These are phyloP conservation scores for Tetrax tetrax DNA, from an alignment of 2,113 vertebrate species.

Conservation along the genomic window DNA sequence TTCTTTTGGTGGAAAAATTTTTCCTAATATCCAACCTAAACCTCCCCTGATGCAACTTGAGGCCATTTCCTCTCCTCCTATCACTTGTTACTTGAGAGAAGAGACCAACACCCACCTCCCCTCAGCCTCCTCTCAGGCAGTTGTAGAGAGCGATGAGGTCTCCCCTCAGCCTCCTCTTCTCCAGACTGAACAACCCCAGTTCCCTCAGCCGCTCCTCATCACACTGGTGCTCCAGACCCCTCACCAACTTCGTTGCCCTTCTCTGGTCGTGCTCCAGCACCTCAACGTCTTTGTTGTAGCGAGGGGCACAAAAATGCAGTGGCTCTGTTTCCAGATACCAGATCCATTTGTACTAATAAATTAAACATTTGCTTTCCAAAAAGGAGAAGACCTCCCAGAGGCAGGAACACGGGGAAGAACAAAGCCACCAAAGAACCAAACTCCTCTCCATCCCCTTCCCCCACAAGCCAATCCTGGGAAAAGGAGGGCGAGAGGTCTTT, in stretches of 20 bases:
- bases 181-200: background rate
- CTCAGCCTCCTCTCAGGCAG: background rate
- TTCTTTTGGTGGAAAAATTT: background rate
- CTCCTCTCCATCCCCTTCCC: accelerated
- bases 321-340: background rate
- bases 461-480: background rate
- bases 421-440: constrained; percentile 21
- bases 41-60: background rate
- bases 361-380: constrained; percentile 24
- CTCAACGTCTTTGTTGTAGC: too few species aligned
- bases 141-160: background rate
- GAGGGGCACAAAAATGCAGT: accelerated
- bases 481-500: too few species aligned
- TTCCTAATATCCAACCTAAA: background rate
- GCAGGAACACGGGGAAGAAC: constrained; percentile 25
- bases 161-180: background rate
- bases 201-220: background rate
- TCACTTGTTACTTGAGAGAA: too few species aligned
- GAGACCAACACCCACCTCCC: accelerated
- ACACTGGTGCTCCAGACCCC: background rate
- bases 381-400: background rate
- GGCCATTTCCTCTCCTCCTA: background rate
- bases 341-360: background rate
- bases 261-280: background rate
- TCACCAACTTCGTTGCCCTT: too few species aligned